phyloP scores from a whole-genome alignment of 2,888 invertebrate species.

The Malacosoma neustria region DNA sequence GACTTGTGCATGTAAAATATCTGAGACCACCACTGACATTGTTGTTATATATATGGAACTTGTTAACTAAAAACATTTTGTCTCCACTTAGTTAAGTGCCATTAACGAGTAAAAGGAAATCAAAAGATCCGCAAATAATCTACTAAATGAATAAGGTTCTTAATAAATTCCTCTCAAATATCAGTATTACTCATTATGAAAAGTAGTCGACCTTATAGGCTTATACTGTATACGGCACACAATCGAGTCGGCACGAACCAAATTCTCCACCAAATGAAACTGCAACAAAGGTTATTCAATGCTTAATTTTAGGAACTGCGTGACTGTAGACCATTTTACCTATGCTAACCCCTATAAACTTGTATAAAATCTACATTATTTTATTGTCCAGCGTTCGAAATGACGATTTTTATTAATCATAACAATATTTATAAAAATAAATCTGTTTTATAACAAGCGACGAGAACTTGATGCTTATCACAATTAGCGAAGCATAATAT shows the following conservation, averaged over 20 bases:
- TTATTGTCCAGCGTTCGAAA: no score
- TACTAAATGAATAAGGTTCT: no score
- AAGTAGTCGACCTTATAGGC: constrained; percentile 28
- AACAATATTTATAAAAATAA: background rate
- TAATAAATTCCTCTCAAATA: no score
- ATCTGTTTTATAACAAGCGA: background rate
- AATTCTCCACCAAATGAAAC: constrained; percentile 11
- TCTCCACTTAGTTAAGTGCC: background rate
- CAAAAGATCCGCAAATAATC: no score
- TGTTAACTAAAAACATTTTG: background rate
- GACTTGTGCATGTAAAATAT: no score
- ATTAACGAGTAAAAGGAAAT: no score
- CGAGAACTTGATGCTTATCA: background rate
- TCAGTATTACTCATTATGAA: constrained; percentile 19
- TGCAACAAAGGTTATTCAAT: constrained; percentile 11
- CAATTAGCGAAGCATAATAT: background rate
- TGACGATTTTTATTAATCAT: background rate
- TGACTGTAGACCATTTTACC: constrained; percentile 2
- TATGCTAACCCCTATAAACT: no score
- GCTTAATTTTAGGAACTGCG: constrained; percentile 16
- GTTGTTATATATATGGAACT: background rate
- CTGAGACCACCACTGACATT: background rate
- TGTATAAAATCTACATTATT: background rate
- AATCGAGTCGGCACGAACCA: constrained; percentile 17
- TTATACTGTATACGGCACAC: constrained; percentile 14